Percentiles rank a stretch among this genome's conserved stretches.
Evolutionary conservation across 2,113 vertebrate genomes (phyloP).

Genomic region (Caranx ignobilis): DNA sequence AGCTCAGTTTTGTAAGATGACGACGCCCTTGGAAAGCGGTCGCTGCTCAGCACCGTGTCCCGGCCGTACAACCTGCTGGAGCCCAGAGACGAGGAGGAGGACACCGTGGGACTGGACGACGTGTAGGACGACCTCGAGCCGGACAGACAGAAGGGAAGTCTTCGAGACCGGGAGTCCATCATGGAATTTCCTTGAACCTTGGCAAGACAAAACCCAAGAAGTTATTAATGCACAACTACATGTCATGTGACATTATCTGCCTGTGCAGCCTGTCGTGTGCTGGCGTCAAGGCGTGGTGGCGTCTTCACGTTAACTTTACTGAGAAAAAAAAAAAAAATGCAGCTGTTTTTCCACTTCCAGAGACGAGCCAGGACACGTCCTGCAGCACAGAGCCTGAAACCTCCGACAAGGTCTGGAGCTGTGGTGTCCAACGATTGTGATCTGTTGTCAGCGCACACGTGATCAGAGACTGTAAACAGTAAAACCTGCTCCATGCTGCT

Average conservation of each 20-base stretch:
- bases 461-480: conserved; percentile 62
- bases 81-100: conserved; percentile 73
- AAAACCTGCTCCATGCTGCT: conserved; percentile 42
- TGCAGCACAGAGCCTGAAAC: not conserved
- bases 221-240: not conserved
- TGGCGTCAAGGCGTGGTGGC: not conserved
- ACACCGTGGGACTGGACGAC: conserved; percentile 58
- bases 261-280: too few relatives aligned
- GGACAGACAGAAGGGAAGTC: conserved; percentile 90
- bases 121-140: conserved; percentile 79
- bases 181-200: conserved; percentile 57
- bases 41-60: conserved; percentile 82
- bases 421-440: not conserved
- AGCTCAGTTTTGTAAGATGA: conserved; percentile 88
- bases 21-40: conserved; percentile 86
- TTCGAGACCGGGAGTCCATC: conserved; percentile 95
- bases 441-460: conserved; percentile 45
- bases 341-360: not conserved
- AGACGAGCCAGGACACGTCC: not conserved
- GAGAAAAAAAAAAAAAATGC: not conserved
- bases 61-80: conserved; percentile 80
- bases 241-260: not conserved
- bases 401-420: not conserved
- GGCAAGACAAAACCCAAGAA: not conserved
- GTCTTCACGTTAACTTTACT: too few relatives aligned